Evolutionary conservation across 92 coral and sea anemone species (phyloP).

Genomic region (Micromussa lordhowensis): DNA sequence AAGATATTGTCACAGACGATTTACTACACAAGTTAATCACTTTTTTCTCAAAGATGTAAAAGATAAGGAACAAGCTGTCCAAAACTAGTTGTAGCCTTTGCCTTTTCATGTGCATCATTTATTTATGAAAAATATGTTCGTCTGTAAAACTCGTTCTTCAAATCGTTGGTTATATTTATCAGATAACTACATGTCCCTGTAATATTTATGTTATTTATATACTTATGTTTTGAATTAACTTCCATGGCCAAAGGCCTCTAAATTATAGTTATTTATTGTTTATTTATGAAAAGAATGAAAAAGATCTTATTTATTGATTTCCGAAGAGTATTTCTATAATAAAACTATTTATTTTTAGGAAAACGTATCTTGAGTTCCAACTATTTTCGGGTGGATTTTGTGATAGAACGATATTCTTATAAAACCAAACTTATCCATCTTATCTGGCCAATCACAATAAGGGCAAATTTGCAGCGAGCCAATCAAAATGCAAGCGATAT

Average conservation of each 20-base stretch:
- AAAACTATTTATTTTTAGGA: slow-evolving; percentile 22
- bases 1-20: neutral
- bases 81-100: neutral
- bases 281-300: slow-evolving; percentile 5
- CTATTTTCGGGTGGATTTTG: neutral
- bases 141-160: neutral
- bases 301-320: slow-evolving; percentile 18
- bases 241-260: neutral
- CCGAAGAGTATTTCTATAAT: neutral
- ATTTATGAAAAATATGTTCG: neutral
- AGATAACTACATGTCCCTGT: neutral
- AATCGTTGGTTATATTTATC: neutral
- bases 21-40: neutral
- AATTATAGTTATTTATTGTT: slow-evolving; percentile 2
- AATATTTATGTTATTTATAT: neutral
- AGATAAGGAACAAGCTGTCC: neutral
- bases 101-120: too few species aligned
- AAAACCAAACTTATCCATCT: neutral
- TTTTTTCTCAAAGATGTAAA: neutral
- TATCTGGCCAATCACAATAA: neutral
- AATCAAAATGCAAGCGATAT: neutral
- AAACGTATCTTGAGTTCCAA: neutral
- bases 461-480: neutral
- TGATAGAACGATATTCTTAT: neutral
- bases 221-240: neutral